A percentile compares a stretch with the other conserved stretches of the same genome.
These are phyloP conservation scores for Cantharis lateralis DNA, from an alignment of 2,888 invertebrate genomes.

Conservation along the genomic window DNA sequence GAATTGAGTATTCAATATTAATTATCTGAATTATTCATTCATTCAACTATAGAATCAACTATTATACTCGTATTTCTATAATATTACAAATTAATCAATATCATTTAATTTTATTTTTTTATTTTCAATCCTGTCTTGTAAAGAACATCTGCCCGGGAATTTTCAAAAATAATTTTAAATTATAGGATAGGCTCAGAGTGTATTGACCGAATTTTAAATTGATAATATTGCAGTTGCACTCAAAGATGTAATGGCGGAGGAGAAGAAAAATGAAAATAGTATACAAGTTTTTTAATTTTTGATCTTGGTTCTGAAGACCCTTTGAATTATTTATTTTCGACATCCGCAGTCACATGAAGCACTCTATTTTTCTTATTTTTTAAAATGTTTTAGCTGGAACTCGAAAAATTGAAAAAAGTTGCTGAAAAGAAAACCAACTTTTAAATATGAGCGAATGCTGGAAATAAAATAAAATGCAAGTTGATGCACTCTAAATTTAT, in stretches of 20 bases:
- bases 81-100: neutral
- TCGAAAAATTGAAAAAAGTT: neutral
- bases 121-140: neutral
- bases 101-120: neutral
- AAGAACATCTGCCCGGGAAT: neutral
- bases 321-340: neutral
- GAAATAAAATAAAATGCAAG: neutral
- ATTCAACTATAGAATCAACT: neutral
- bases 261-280: neutral
- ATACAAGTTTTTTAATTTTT: neutral
- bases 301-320: neutral
- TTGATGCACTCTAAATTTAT: neutral
- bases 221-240: neutral
- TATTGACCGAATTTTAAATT: neutral
- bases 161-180: neutral
- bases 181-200: neutral
- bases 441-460: neutral
- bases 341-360: neutral
- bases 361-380: neutral
- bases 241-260: neutral
- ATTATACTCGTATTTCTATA: neutral
- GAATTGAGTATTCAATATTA: neutral
- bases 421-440: neutral
- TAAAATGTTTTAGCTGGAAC: neutral
- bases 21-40: neutral